Evolutionary conservation across 2,113 vertebrate species (phyloP).

Genomic region (Pterocles burchelli): DNA sequence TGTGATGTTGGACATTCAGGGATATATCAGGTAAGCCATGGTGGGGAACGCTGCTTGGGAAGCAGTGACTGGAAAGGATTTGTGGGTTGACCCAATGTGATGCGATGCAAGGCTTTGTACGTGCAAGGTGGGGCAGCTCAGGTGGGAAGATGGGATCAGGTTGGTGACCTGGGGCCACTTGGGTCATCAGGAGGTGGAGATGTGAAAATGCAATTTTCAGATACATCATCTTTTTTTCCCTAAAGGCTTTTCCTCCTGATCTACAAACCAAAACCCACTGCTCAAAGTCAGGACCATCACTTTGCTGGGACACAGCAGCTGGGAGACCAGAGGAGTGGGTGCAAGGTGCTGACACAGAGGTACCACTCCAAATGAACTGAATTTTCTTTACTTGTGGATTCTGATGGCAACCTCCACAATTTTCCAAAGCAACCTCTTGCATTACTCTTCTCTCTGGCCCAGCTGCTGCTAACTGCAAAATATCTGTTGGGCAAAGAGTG

Average conservation of each 20-base stretch:
- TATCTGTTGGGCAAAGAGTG: background rate
- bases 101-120: background rate
- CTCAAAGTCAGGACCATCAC: background rate
- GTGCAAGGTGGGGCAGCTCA: background rate
- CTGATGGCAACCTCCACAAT: background rate
- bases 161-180: background rate
- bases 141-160: background rate
- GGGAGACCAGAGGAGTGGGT: background rate
- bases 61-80: background rate
- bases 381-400: background rate
- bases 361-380: background rate
- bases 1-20: background rate
- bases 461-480: background rate
- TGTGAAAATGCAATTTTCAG: background rate
- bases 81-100: background rate
- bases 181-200: background rate
- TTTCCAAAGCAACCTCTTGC: background rate
- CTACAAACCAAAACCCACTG: background rate
- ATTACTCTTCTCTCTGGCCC: background rate
- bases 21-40: background rate
- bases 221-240: background rate
- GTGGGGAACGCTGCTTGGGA: background rate
- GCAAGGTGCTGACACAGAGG: background rate
- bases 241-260: background rate
- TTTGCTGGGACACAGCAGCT: background rate